These are phyloP conservation scores for Melanotaenia maccullochi DNA, from an alignment of 2,797 vertebrate genomes.

Conservation along the genomic window DNA sequence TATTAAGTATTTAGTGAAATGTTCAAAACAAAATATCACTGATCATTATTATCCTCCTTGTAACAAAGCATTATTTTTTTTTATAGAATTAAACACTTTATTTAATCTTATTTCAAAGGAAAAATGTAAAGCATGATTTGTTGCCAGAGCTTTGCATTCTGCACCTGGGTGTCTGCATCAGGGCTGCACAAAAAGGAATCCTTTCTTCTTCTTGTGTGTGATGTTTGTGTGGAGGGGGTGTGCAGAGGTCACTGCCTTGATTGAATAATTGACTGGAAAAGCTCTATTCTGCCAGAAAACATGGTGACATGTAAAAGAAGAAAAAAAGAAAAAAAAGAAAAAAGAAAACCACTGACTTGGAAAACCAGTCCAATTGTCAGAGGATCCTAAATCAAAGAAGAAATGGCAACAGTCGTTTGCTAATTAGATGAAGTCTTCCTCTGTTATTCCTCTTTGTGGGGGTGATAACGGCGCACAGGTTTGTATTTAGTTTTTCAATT, in stretches of 20 bases:
- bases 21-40: background rate
- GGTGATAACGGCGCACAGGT: constrained; percentile 61
- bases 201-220: constrained; percentile 57
- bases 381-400: constrained; percentile 54
- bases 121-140: constrained; percentile 51
- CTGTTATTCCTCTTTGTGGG: constrained; percentile 55
- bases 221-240: constrained; percentile 34
- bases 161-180: constrained; percentile 58
- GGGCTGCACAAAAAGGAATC: constrained; percentile 59
- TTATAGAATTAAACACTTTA: constrained; percentile 9
- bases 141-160: constrained; percentile 50
- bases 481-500: constrained; percentile 80
- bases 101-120: constrained; percentile 11
- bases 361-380: constrained; percentile 58
- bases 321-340: constrained; percentile 5
- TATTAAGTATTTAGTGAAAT: background rate
- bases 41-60: background rate
- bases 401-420: constrained; percentile 63
- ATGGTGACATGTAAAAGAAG: constrained; percentile 29
- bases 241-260: constrained; percentile 64
- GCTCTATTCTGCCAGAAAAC: constrained; percentile 44
- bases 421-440: constrained; percentile 70
- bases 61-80: background rate
- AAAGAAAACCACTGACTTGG: constrained; percentile 43
- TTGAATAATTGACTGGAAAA: constrained; percentile 67